Percentiles rank a stretch among this genome's conserved stretches.
phyloP scores from a whole-genome alignment of 37 sponge, comb jelly and placozoan species.

The Beroe ovata region DNA sequence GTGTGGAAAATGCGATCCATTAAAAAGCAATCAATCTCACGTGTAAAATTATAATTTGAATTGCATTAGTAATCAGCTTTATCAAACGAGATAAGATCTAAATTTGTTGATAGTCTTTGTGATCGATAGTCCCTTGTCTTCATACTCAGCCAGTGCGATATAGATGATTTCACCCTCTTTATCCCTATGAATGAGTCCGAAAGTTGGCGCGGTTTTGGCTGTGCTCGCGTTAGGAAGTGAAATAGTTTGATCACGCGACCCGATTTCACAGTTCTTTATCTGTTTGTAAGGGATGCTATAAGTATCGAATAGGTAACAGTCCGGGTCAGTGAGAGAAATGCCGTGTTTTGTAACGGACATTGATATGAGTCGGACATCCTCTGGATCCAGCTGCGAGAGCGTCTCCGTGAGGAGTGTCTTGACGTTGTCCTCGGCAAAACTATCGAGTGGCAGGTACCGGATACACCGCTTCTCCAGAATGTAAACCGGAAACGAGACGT shows the following conservation, averaged over 20 bases:
- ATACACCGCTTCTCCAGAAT: slow-evolving; percentile 56
- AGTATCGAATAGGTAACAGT: slow-evolving; percentile 25
- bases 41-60: not conserved
- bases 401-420: slow-evolving; percentile 42
- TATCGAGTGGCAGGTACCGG: slow-evolving; percentile 50
- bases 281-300: slow-evolving; percentile 66
- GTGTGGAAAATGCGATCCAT: not conserved
- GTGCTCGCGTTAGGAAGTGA: slow-evolving; percentile 18
- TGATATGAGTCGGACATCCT: slow-evolving; percentile 54
- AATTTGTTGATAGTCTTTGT: slow-evolving; percentile 67
- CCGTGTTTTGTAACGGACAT: slow-evolving; percentile 66
- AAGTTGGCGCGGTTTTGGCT: slow-evolving; percentile 1
- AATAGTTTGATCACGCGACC: slow-evolving; percentile 4
- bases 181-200: slow-evolving; percentile 50
- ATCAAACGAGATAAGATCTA: slow-evolving; percentile 48
- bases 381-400: slow-evolving; percentile 16
- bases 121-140: slow-evolving; percentile 33
- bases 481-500: slow-evolving; percentile 52
- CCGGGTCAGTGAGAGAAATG: slow-evolving; percentile 47
- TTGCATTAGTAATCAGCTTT: not conserved
- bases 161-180: slow-evolving; percentile 45
- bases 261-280: slow-evolving; percentile 59
- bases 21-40: not conserved
- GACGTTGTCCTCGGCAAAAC: slow-evolving; percentile 45
- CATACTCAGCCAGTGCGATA: slow-evolving; percentile 47